Evolutionary conservation across 2,113 vertebrate species (phyloP).

Genomic region (Corvus moneduloides): DNA sequence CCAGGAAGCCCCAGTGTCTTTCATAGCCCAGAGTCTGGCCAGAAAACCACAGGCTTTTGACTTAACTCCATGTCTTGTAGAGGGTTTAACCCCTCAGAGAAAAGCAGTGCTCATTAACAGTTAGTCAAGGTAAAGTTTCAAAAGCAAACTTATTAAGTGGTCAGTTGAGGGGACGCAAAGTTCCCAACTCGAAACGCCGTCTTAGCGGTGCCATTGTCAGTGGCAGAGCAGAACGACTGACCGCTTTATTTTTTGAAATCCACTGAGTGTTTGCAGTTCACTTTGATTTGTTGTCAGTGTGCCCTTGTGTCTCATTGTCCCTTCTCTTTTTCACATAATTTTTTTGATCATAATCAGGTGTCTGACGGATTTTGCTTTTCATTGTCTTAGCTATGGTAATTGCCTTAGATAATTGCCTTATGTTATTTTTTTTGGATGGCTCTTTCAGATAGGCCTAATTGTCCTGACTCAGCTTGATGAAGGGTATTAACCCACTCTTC

Average conservation of each 20-base stretch:
- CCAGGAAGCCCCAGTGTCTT: not conserved
- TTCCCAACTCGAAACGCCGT: not conserved
- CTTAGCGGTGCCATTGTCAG: constrained; percentile 23
- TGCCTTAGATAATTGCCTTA: constrained; percentile 40
- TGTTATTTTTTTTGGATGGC: constrained; percentile 14
- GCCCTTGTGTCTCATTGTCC: constrained; percentile 40
- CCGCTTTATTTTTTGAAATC: not conserved
- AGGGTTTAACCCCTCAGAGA: constrained; percentile 25
- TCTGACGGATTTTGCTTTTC: constrained; percentile 44
- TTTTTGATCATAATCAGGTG: constrained; percentile 65
- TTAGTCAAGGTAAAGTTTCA: not conserved
- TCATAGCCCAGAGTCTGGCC: not conserved
- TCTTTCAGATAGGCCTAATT: not conserved
- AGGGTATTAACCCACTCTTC: not conserved
- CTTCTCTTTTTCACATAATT: constrained; percentile 19
- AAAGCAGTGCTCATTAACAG: not conserved
- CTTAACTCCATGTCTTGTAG: not conserved
- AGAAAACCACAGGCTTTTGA: not conserved
- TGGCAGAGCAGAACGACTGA: constrained; percentile 58
- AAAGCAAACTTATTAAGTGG: not conserved
- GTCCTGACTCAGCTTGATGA: not conserved
- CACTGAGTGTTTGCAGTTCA: not conserved
- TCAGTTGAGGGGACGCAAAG: not conserved
- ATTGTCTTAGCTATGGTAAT: constrained; percentile 60
- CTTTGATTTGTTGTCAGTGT: constrained; percentile 44